Percentiles rank a stretch among this genome's conserved stretches.
These are phyloP conservation scores for Ifrita kowaldi DNA, from an alignment of 2,113 vertebrate species.

Conservation along the genomic window DNA sequence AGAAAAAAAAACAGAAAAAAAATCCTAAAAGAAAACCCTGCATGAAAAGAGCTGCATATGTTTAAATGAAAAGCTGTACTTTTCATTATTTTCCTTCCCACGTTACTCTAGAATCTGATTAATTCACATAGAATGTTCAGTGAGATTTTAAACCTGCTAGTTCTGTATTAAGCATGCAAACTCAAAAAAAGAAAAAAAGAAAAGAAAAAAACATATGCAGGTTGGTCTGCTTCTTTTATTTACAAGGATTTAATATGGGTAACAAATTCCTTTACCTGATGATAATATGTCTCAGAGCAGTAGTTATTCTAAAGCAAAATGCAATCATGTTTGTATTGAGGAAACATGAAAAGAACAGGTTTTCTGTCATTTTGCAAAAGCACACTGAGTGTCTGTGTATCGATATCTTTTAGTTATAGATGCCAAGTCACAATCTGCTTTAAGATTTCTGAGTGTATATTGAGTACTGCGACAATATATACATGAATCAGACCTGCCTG, in stretches of 20 bases:
- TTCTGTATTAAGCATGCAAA: constrained; percentile 75
- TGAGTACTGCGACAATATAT: constrained; percentile 30
- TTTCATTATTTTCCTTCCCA: constrained; percentile 70
- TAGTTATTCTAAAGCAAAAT: constrained; percentile 44
- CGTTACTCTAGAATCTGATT: constrained; percentile 56
- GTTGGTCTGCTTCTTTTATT: constrained; percentile 72
- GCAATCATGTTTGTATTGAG: constrained; percentile 50
- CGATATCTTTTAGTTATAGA: constrained; percentile 59
- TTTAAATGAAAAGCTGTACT: constrained; percentile 71
- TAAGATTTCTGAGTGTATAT: constrained; percentile 39
- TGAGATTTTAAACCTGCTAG: constrained; percentile 71
- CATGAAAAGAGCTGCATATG: constrained; percentile 70
- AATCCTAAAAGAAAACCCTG: constrained; percentile 45
- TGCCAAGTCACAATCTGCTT: constrained; percentile 64
- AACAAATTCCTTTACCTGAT: constrained; percentile 53
- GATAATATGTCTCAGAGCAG: constrained; percentile 40
- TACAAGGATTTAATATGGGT: constrained; percentile 51
- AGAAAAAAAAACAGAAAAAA: neutral
- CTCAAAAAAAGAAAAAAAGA: neutral
- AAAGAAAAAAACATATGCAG: neutral
- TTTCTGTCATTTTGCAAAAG: constrained; percentile 69
- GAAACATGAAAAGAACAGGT: constrained; percentile 70
- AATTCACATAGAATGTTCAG: constrained; percentile 66
- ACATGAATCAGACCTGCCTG: constrained; percentile 35
- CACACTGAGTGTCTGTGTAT: constrained; percentile 63